Percentiles rank a stretch among this genome's conserved stretches.
Conservation (phyloP, 2,888 invertebrate species). For the Corythucha ciliata region DNA sequence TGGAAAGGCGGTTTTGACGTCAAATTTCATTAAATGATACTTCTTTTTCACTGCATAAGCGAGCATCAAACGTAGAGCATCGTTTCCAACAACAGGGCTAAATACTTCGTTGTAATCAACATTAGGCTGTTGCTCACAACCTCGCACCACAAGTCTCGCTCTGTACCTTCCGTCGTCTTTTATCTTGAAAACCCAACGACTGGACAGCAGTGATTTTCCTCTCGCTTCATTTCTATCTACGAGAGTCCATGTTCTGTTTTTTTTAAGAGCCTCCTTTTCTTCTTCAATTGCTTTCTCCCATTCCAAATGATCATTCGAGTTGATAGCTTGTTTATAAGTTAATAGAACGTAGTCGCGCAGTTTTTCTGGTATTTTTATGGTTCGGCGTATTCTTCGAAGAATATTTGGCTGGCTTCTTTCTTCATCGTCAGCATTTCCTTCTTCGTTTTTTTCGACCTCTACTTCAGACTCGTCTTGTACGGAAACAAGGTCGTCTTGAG, state of each 20-base stretch:
- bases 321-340: conserved; percentile 14
- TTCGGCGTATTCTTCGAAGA: too few relatives aligned
- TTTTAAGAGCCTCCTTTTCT: conserved; percentile 15
- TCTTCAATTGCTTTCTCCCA: conserved; percentile 15
- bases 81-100: conserved; percentile 34
- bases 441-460: too few relatives aligned
- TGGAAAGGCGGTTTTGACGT: too few relatives aligned
- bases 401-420: too few relatives aligned
- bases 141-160: conserved; percentile 35
- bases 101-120: conserved; percentile 36
- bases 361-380: too few relatives aligned
- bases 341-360: too few relatives aligned
- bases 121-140: conserved; percentile 33
- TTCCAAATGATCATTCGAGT: background rate
- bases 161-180: conserved; percentile 2
- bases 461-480: too few relatives aligned
- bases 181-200: conserved; percentile 17
- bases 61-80: conserved; percentile 33
- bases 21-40: too few relatives aligned
- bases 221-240: conserved; percentile 3
- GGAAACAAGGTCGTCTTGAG: too few relatives aligned
- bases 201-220: conserved; percentile 3
- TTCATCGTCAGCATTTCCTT: too few relatives aligned
- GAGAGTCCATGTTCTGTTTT: conserved; percentile 17
- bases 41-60: too few relatives aligned